Conservation (phyloP, 1,140 invertebrate species). For the Drosophila busckii region DNA sequence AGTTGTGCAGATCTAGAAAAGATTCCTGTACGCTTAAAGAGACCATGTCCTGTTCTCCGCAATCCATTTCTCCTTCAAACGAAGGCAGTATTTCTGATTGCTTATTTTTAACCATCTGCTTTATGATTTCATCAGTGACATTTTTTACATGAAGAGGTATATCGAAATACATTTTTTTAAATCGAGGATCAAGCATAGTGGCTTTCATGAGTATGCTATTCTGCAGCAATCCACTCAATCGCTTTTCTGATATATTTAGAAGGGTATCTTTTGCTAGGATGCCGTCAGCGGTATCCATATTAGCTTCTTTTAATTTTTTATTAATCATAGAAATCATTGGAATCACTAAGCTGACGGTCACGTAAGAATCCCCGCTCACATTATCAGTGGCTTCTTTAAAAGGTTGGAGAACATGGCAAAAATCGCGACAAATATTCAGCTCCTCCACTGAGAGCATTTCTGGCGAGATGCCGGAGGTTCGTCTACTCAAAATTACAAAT, state of each 20-base stretch:
- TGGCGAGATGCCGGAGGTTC: too few species aligned
- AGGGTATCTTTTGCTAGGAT: not conserved
- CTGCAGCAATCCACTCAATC: conserved; percentile 2
- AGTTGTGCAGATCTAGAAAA: too few species aligned
- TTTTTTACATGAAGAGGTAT: not conserved
- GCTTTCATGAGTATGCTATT: too few species aligned
- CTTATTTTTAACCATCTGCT: not conserved
- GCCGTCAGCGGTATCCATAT: not conserved
- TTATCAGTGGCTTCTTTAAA: conserved; percentile 5
- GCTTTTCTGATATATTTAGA: not conserved
- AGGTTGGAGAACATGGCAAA: conserved; percentile 3
- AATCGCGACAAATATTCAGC: conserved; percentile 3
- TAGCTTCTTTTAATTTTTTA: not conserved
- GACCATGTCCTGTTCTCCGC: not conserved
- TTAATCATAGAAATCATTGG: conserved; percentile 3
- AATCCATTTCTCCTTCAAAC: not conserved
- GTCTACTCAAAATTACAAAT: too few species aligned
- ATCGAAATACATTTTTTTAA: conserved; percentile 1
- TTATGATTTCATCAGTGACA: conserved; percentile 4
- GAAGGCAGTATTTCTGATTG: not conserved
- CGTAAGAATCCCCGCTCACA: conserved; percentile 1
- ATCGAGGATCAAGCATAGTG: too few species aligned
- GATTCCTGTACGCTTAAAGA: too few species aligned
- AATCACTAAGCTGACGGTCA: too few species aligned
- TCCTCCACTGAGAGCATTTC: not conserved